Evolutionary conservation across 2,888 invertebrate species (phyloP).

Genomic region (Agrochola circellaris): DNA sequence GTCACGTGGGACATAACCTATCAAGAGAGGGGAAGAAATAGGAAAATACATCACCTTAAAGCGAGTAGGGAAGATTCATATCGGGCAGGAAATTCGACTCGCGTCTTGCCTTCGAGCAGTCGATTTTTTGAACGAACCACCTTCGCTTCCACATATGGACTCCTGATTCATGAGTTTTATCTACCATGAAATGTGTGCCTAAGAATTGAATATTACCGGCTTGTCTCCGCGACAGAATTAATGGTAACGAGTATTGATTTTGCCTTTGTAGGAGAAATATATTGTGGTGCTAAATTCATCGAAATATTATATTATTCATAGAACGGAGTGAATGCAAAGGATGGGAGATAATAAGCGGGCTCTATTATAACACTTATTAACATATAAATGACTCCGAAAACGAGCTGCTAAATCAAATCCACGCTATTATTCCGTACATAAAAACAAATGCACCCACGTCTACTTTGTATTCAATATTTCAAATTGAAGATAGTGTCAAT

Average conservation of each 20-base stretch:
- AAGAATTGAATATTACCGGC: slow-evolving; percentile 86
- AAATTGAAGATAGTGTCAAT: slow-evolving; percentile 74
- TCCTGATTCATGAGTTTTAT: slow-evolving; percentile 90
- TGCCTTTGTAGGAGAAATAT: slow-evolving; percentile 39
- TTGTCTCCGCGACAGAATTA: slow-evolving; percentile 79
- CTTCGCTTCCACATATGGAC: slow-evolving; percentile 87
- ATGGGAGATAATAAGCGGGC: neutral
- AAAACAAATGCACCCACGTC: slow-evolving; percentile 35
- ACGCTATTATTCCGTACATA: slow-evolving; percentile 25
- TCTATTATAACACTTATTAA: neutral
- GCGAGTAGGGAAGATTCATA: slow-evolving; percentile 90
- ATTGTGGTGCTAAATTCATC: slow-evolving; percentile 23
- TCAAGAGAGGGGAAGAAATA: slow-evolving; percentile 84
- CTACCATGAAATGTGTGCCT: slow-evolving; percentile 88
- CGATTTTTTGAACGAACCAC: slow-evolving; percentile 86
- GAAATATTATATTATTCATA: slow-evolving; percentile 31
- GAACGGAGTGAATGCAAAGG: neutral
- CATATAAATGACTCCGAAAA: slow-evolving; percentile 12
- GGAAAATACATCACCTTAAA: slow-evolving; percentile 91
- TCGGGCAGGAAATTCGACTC: slow-evolving; percentile 89
- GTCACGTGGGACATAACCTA: slow-evolving; percentile 71
- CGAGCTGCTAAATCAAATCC: slow-evolving; percentile 42
- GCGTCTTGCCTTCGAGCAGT: slow-evolving; percentile 83
- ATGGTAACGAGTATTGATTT: slow-evolving; percentile 78
- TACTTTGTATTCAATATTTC: slow-evolving; percentile 65